A percentile compares a stretch with the other conserved stretches of the same genome.
Conservation (phyloP, 1,140 invertebrate species). For the Gryllus bimaculatus region DNA sequence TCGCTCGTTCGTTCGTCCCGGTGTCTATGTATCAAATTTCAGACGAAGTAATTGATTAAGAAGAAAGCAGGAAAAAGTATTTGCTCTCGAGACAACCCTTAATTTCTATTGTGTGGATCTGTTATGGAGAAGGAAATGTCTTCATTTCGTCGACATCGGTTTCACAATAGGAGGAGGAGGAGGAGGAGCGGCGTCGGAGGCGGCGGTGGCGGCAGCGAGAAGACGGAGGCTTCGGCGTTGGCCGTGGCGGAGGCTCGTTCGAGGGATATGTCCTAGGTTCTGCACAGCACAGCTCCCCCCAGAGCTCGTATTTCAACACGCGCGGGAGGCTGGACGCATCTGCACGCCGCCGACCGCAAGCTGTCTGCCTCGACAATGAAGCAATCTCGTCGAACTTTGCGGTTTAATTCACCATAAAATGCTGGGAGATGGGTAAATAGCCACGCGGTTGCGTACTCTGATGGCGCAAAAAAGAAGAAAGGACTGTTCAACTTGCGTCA, state of each 20-base stretch:
- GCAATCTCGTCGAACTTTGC: background rate
- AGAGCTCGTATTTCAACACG: background rate
- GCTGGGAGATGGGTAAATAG: background rate
- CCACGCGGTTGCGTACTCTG: too few species aligned
- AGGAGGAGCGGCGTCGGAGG: background rate
- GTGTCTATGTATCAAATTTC: background rate
- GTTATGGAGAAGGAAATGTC: background rate
- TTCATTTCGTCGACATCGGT: background rate
- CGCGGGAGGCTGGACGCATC: background rate
- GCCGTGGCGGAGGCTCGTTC: too few species aligned
- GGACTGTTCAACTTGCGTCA: too few species aligned
- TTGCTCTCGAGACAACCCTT: background rate
- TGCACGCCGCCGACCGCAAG: background rate
- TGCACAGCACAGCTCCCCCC: background rate
- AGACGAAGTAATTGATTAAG: slow-evolving; percentile 1
- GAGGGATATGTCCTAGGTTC: background rate
- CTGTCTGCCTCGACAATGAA: background rate
- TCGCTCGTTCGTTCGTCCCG: background rate
- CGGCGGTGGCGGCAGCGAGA: too few species aligned
- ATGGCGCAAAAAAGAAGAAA: too few species aligned
- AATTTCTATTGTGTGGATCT: background rate
- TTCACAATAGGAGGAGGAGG: background rate
- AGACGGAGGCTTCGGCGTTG: too few species aligned
- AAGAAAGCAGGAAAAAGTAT: slow-evolving; percentile 5
- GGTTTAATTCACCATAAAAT: background rate